Conservation (phyloP, 1,140 invertebrate species). For the Microplitis mediator region DNA sequence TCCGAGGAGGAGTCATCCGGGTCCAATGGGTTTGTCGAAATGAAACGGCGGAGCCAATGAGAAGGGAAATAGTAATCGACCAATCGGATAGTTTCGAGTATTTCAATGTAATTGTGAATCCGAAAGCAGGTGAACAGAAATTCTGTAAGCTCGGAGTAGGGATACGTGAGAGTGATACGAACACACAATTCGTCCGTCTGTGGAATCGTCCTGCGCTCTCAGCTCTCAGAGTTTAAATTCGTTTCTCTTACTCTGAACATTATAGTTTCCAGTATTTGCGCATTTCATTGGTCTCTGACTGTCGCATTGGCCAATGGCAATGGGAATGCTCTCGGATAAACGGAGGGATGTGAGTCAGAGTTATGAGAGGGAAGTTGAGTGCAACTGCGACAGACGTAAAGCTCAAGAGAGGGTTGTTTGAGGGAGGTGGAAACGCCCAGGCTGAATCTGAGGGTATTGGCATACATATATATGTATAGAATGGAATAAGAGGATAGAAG, state of each 20-base stretch:
- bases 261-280: conserved; percentile 54
- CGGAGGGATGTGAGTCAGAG: conserved; percentile 38
- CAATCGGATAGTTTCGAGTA: conserved; percentile 48
- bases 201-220: conserved; percentile 46
- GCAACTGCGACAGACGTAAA: background rate
- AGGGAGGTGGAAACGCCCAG: conserved; percentile 56
- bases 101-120: conserved; percentile 47
- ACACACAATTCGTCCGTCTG: conserved; percentile 17
- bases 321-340: conserved; percentile 47
- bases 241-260: conserved; percentile 41
- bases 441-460: conserved; percentile 34
- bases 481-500: conserved; percentile 36
- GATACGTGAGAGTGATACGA: background rate
- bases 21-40: background rate
- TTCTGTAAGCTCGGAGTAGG: background rate
- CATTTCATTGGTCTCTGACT: conserved; percentile 60
- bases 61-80: conserved; percentile 21
- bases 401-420: conserved; percentile 24
- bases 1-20: conserved; percentile 2
- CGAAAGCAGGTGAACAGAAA: conserved; percentile 33
- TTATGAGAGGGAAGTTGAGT: background rate
- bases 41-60: conserved; percentile 33
- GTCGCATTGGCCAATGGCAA: conserved; percentile 58
- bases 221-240: conserved; percentile 45
- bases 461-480: conserved; percentile 1